Base-by-base conservation (phyloP, 2,888 invertebrate genomes). In the Ichneumoninae sp. region DNA sequence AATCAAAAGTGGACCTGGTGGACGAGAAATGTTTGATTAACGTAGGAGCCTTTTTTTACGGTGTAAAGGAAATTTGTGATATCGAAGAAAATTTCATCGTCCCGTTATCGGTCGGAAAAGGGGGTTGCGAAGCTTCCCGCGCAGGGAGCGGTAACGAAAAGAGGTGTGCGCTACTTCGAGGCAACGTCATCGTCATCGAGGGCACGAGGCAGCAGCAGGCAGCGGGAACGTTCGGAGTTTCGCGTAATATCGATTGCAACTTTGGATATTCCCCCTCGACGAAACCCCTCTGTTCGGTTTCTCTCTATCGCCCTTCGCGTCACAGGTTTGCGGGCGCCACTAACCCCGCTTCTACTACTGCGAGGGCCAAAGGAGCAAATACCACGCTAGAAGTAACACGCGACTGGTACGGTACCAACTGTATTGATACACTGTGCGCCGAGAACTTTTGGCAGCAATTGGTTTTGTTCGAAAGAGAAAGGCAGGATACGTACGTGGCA, bases 381-480 rank as follows among this genome's bases (percentile, higher is more conserved):
- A 87, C 87, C 88, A 90, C 88, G 90, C 87, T 87, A 88, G 88
- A 88, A 91, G 91, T 90, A 92, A 92, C 92, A 92, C 93, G 92
- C 92, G 91, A 93, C 91, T 92, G 92, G 92, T 92, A 93, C 92
- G 89, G 92, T 93, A 92, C 92, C 93, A 93, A 89, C 90, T 92
- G 90, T 90, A 91, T 90, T 89, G 90, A 89, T 90, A 91, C 90
- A 87, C 83, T 77, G 87, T 68, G 71, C 80, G 84, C 63, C 66
- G 76, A 54, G 76, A 91, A 91, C 87, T 91, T 91, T 90, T 85
- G 86, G 84, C 87, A 90, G 90, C 87, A 88, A 90, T 90, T 89
- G 91, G 86, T 89, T 89, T 89, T 85, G 89, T 88, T 86, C 77
- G 26, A 19, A 47, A 33, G 76, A 71, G 57, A 70, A 52, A 76